Base-by-base conservation (phyloP, 1,140 invertebrate genomes). In the Atta colombica region DNA sequence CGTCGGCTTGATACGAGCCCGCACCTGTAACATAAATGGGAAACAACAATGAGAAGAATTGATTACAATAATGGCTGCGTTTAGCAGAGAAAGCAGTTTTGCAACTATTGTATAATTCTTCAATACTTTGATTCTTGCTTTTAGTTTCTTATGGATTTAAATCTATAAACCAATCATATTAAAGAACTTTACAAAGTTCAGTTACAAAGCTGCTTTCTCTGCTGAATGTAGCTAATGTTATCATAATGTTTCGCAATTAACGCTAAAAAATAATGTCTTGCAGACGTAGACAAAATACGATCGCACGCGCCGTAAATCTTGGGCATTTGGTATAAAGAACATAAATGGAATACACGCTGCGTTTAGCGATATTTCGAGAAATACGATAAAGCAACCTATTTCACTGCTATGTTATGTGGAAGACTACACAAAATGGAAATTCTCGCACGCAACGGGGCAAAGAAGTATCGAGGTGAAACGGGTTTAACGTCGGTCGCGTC, bases 371-470 rank as follows among this genome's bases (percentile, higher is more conserved):
- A 68, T 81, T 81, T 81, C 63, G 55, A n/a, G 28, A 85, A 85
- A 55, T 31, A 45, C 31, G 49, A 78, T 75, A 84, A 81, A 35
- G 69, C 80, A 45, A 25, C 55, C 55, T 74, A 61, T 72, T 61
- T 82, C 49, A 53, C 8, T 72, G 2, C 39, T n/a, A 18, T 6
- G 53, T 5, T 4, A 8, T 12, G 18, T 4, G 55, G 21, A 74
- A 51, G 69, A 63, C 55, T 74, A 58, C 77, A 51, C 25, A 14
- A 72, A 53, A 66, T 88, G 72, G 61, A 90, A 88, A 90, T 88
- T 74, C 51, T 66, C 31, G 71, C 89, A 90, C 89, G 89, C 89
- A 80, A 90, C 74, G 51, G 55, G 66, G 45, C 49, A 45, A 85
- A 60, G 77, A 51, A 75, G 77, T 72, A 84, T 87, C 69, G 77